phyloP scores from a whole-genome alignment of 2,797 vertebrate genomes.

The Morus bassanus region DNA sequence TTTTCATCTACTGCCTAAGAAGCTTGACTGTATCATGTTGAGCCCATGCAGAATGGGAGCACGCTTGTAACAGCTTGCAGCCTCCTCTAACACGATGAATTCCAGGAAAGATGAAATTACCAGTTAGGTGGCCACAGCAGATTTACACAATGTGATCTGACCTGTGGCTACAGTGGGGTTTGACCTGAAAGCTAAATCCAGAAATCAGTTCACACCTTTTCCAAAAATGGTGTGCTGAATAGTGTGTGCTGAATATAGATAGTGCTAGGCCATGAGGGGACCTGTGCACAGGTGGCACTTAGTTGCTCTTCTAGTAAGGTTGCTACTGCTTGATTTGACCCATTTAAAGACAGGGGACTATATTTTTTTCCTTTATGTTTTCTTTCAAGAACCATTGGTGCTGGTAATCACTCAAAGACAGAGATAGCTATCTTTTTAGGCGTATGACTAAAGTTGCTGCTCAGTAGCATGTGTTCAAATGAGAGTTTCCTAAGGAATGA shows the following conservation, averaged over 20 bases:
- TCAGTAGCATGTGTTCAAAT: neutral
- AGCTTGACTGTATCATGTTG: rapidly evolving
- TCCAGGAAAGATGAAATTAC: neutral
- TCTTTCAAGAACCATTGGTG: neutral
- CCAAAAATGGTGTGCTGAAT: neutral
- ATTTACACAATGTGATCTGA: neutral
- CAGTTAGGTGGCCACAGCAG: neutral
- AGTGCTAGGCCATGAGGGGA: neutral
- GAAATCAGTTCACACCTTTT: neutral
- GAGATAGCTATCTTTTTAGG: neutral
- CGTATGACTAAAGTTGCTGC: neutral
- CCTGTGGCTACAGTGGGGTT: neutral
- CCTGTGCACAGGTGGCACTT: neutral
- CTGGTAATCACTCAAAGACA: neutral
- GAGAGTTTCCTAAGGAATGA: neutral
- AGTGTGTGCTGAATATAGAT: neutral
- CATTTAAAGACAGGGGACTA: neutral
- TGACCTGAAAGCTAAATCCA: neutral
- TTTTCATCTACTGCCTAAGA: neutral
- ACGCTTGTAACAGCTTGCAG: neutral
- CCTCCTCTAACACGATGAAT: neutral
- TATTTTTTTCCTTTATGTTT: neutral
- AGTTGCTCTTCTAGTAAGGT: neutral
- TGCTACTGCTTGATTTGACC: neutral
- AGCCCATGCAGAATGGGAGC: neutral